Percentiles rank a stretch among this genome's conserved stretches.
Conservation (phyloP, 2,113 vertebrate genomes). For the Oryzias celebensis region DNA sequence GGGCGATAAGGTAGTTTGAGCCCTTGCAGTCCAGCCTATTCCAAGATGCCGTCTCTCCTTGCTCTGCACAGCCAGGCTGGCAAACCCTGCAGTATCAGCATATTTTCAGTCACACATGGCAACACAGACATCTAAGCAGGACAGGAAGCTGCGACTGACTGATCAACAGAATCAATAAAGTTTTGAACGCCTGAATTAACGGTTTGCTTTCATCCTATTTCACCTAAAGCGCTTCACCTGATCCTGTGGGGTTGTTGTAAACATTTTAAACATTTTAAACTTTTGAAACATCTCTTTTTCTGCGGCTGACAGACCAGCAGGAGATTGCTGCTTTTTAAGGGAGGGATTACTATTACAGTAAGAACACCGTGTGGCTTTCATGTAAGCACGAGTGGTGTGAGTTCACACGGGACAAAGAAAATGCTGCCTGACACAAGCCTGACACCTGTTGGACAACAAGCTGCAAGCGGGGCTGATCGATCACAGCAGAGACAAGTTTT, state of each 20-base stretch:
- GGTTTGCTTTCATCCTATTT: neutral
- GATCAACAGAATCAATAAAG: neutral
- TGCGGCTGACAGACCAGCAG: neutral
- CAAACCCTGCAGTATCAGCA: slow-evolving; percentile 37
- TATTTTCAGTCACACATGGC: slow-evolving; percentile 13
- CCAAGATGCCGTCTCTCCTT: slow-evolving; percentile 11
- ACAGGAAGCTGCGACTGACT: neutral
- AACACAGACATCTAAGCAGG: slow-evolving; percentile 27
- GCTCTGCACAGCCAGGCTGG: slow-evolving; percentile 21
- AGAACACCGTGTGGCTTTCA: slow-evolving; percentile 64
- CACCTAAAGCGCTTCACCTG: neutral
- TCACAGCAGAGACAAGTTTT: neutral
- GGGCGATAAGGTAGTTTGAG: slow-evolving; percentile 55
- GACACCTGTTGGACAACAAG: slow-evolving; percentile 71
- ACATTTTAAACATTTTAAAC: no score
- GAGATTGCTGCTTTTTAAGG: slow-evolving; percentile 12
- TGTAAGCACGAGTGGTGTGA: slow-evolving; percentile 61
- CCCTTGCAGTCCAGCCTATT: slow-evolving; percentile 41
- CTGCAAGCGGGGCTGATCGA: neutral
- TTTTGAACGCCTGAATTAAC: slow-evolving; percentile 11
- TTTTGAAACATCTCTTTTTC: neutral
- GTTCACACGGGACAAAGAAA: slow-evolving; percentile 28
- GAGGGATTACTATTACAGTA: slow-evolving; percentile 50
- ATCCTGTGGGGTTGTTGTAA: no score
- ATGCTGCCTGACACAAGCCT: slow-evolving; percentile 42